phyloP scores from a whole-genome alignment of 2,888 invertebrate species.

The Sclerodermus sp. region DNA sequence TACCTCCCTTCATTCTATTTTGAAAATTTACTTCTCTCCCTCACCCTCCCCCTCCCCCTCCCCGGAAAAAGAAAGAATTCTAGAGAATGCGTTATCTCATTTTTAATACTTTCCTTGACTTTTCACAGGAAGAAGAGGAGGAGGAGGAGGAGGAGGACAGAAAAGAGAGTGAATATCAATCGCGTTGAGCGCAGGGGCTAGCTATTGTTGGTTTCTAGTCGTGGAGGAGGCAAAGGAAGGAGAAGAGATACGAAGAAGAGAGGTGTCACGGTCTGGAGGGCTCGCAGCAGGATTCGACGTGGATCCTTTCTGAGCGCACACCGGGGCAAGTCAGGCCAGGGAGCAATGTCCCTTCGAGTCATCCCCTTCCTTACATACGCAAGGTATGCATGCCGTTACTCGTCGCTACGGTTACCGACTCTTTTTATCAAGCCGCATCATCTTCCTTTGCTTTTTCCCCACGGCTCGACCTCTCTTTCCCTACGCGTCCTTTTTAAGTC shows the following conservation, averaged over 20 bases:
- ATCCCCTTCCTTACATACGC: conserved; percentile 45
- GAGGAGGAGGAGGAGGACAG: too few relatives aligned
- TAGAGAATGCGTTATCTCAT: too few relatives aligned
- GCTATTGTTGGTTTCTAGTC: too few relatives aligned
- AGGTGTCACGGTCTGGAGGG: conserved; percentile 33
- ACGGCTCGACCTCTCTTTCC: too few relatives aligned
- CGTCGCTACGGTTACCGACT: conserved; percentile 30
- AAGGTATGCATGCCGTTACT: conserved; percentile 16
- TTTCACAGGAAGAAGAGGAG: background rate
- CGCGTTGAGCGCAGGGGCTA: too few relatives aligned
- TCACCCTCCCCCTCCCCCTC: background rate
- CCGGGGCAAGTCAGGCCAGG: conserved; percentile 44
- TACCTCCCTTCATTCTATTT: too few relatives aligned
- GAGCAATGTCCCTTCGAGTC: conserved; percentile 51
- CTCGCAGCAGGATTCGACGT: conserved; percentile 31
- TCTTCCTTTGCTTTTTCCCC: background rate
- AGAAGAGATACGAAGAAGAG: too few relatives aligned
- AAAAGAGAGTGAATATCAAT: too few relatives aligned
- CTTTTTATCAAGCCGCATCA: conserved; percentile 30
- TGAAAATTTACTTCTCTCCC: background rate
- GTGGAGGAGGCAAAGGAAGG: too few relatives aligned
- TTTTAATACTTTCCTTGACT: too few relatives aligned
- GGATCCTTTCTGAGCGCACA: conserved; percentile 36
- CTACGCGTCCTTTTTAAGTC: background rate
- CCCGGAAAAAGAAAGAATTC: too few relatives aligned